phyloP scores from a whole-genome alignment of 1,140 invertebrate species.

The Orius insidiosus region DNA sequence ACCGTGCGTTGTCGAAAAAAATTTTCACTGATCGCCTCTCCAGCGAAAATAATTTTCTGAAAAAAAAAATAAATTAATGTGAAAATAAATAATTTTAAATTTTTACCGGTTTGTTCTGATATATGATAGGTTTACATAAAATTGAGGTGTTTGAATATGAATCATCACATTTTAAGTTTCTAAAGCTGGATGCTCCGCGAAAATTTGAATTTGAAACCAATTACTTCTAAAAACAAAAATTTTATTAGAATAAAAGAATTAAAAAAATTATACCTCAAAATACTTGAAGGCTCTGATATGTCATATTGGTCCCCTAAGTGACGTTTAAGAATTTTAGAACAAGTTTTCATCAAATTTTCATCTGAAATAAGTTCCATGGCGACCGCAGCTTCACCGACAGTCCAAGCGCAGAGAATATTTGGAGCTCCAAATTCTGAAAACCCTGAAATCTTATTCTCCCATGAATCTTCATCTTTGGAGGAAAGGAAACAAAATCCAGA shows the following conservation, averaged over 20 bases:
- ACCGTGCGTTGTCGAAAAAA: slow-evolving; percentile 63
- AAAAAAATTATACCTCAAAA: slow-evolving; percentile 14
- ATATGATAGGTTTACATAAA: too few relatives aligned
- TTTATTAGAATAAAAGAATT: too few relatives aligned
- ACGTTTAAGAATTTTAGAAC: slow-evolving; percentile 29
- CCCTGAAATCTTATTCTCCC: slow-evolving; percentile 42
- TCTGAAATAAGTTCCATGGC: slow-evolving; percentile 33
- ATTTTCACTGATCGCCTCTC: slow-evolving; percentile 46
- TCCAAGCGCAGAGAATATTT: slow-evolving; percentile 45
- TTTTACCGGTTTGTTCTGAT: too few relatives aligned
- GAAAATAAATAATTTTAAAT: too few relatives aligned
- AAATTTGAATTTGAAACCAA: too few relatives aligned
- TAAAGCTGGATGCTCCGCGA: too few relatives aligned
- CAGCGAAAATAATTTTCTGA: slow-evolving; percentile 41
- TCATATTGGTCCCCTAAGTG: slow-evolving; percentile 22
- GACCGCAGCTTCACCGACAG: slow-evolving; percentile 33
- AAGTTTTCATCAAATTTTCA: slow-evolving; percentile 27
- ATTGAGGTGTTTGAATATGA: too few relatives aligned
- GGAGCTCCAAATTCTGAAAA: slow-evolving; percentile 49
- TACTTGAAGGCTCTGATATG: slow-evolving; percentile 17
- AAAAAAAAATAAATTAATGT: neutral
- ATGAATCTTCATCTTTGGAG: slow-evolving; percentile 23
- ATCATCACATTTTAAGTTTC: too few relatives aligned
- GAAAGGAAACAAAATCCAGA: slow-evolving; percentile 25
- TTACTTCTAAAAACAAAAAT: too few relatives aligned